Base-by-base conservation (phyloP, 2,888 invertebrate species). In the Cremastinae sp. region DNA sequence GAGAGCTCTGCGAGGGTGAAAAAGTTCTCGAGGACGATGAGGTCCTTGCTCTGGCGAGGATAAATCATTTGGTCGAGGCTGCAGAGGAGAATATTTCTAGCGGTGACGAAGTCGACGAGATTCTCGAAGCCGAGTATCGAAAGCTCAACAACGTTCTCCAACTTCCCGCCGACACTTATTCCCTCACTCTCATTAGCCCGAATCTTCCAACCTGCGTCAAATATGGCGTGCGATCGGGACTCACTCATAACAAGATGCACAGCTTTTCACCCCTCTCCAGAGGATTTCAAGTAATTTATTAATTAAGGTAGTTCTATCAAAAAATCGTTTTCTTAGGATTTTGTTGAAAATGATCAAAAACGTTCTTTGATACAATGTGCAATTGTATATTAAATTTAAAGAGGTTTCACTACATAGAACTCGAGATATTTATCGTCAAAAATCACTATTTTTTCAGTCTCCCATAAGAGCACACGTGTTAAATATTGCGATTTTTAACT, bases 191-290 rank as follows among this genome's bases (percentile, higher is more conserved):
- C 79, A 84, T 88, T 47, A 79, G 79, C 43, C 81, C 87, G 0
- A 81, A 84, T 8, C 76, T 89, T 49, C 85, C 86, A 12, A 9
- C 77, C 14, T 85, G 84, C 43, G 70, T 85, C 0, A 84, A 85
- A 61, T 88, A 85, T 18, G 84, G 84, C 1, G 75, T 87, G 8
- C 84, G 86, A 1, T 85, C 88, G 0, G 89, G 89, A 0, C 49
- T 80, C 10, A 83, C 83, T n/a, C 86, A 89, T 36, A 78, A 85
- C 16, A 81, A 83, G 12, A 83, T 85, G 85, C 61, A 71, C 0
- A 81, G 82, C 59, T 86, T 89, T 75, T 85, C 88, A n/a, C 86
- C 87, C 1, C 72, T 89, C 22, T 87, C 89, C n/a, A 83, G 88
- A 66, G 88, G 88, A n/a, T 82, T 84, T 75, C 88, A 88, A 83